Evolutionary conservation across 2,888 invertebrate species (phyloP), one percentile per base, ranked within the genome.

Genomic region (Aphodius granarius): DNA sequence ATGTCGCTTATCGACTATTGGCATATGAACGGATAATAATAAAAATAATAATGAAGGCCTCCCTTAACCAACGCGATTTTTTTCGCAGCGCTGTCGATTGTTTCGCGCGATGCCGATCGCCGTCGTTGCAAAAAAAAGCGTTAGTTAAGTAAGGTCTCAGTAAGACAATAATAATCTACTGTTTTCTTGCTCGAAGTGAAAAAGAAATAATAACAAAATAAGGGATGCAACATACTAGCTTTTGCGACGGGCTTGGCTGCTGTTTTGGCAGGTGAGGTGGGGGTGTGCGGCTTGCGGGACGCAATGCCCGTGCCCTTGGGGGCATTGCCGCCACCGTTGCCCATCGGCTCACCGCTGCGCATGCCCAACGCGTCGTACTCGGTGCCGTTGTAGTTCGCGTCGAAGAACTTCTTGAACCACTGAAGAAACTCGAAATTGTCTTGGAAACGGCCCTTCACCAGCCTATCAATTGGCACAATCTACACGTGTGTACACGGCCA

Each of bases 321-420:
- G 73, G 90, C 90, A 80, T 89, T 89, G 78, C 89, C 88, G 80
- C 93, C 92, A 82, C 94, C 94, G 85, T 92, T 92, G 82, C 96
- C 96, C 93, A 97, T 93, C 74, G 92, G 90, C 86, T 95, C 94
- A 83, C 96, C 96, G 84, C 94, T 95, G 82, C 98, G 92, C 85
- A 94, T 94, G 80, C 91, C 92, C 85, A 95, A 88, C 76, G 99
- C 94, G 89, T 98, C 96, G 89, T 99, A 99, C 80, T 97, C 96
- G 85, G 92, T 91, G 86, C 97, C 97, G 88, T 95, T 94, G 90
- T 97, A 98, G 91, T 99, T 99, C 84, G 98, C 98, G 89, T 99
- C 98, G 90, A 98, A 99, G 91, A 99, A 98, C 89, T 98, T 97
- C 92, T 99, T 98, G 92, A 99, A 99, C 98, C 98, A 99, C 91